Evolutionary conservation across 2,888 invertebrate species (phyloP).

Genomic region (Psylliodes chrysocephalus): DNA sequence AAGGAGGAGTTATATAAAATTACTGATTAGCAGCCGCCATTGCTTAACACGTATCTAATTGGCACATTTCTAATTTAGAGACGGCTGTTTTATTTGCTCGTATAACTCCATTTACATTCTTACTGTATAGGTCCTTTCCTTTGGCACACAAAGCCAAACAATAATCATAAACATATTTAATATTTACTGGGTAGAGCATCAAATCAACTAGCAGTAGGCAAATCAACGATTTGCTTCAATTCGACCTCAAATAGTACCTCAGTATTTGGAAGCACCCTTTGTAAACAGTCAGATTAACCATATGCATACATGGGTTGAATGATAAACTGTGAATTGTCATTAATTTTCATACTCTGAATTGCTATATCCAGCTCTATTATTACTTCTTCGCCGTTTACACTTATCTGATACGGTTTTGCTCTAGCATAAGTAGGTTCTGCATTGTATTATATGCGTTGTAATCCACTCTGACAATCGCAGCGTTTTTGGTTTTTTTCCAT

Average conservation of each 20-base stretch:
- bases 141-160: slow-evolving; percentile 72
- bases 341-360: slow-evolving; percentile 80
- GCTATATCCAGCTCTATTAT: slow-evolving; percentile 77
- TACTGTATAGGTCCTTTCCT: no score
- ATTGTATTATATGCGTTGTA: slow-evolving; percentile 75
- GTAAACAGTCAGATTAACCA: slow-evolving; percentile 79
- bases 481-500: no score
- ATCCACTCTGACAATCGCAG: no score
- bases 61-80: no score
- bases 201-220: slow-evolving; percentile 64
- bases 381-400: slow-evolving; percentile 61
- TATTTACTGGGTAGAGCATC: slow-evolving; percentile 68
- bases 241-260: slow-evolving; percentile 81
- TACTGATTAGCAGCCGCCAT: no score
- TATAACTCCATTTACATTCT: no score
- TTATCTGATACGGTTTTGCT: slow-evolving; percentile 64
- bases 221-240: slow-evolving; percentile 71
- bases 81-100: no score
- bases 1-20: no score
- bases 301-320: slow-evolving; percentile 79
- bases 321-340: slow-evolving; percentile 82
- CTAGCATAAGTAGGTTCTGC: slow-evolving; percentile 72
- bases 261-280: slow-evolving; percentile 79
- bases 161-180: slow-evolving; percentile 70
- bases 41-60: no score